These are phyloP conservation scores for Kryptolebias marmoratus DNA, from an alignment of 2,113 vertebrate species.

Conservation along the genomic window DNA sequence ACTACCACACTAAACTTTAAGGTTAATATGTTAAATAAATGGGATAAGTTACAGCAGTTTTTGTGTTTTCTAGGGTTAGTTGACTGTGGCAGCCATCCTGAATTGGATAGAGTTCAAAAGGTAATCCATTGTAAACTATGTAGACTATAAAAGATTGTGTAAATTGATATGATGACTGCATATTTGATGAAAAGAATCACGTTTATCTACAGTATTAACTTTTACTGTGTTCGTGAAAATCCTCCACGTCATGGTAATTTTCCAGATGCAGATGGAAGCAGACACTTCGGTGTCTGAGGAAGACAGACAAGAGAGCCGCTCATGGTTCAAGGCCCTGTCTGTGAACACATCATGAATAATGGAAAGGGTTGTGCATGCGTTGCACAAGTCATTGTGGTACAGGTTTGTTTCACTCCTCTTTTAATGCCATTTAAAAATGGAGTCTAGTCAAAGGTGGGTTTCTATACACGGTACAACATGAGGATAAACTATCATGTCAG, in stretches of 20 bases:
- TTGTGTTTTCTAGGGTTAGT: too few relatives aligned
- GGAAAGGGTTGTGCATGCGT: slow-evolving; percentile 51
- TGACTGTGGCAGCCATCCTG: too few relatives aligned
- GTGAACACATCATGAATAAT: slow-evolving; percentile 75
- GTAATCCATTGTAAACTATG: too few relatives aligned
- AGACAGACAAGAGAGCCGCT: slow-evolving; percentile 56
- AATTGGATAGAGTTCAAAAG: too few relatives aligned
- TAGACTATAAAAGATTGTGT: not conserved
- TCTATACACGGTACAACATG: slow-evolving; percentile 9
- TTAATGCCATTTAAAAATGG: slow-evolving; percentile 40
- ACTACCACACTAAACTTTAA: too few relatives aligned
- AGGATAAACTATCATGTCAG: slow-evolving; percentile 8
- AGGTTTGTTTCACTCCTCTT: slow-evolving; percentile 41
- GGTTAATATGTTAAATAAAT: too few relatives aligned
- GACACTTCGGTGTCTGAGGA: slow-evolving; percentile 45
- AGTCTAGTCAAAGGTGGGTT: slow-evolving; percentile 16
- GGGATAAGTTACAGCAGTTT: too few relatives aligned
- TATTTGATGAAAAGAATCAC: slow-evolving; percentile 11
- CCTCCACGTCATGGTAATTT: slow-evolving; percentile 43
- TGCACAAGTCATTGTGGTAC: slow-evolving; percentile 57
- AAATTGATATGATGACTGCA: slow-evolving; percentile 24
- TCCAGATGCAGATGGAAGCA: slow-evolving; percentile 46
- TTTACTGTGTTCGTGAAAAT: slow-evolving; percentile 11
- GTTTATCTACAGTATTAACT: slow-evolving; percentile 13
- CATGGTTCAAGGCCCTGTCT: slow-evolving; percentile 59